Evolutionary conservation across 2,113 vertebrate species (phyloP).

Genomic region (Chlamydotis undulata): DNA sequence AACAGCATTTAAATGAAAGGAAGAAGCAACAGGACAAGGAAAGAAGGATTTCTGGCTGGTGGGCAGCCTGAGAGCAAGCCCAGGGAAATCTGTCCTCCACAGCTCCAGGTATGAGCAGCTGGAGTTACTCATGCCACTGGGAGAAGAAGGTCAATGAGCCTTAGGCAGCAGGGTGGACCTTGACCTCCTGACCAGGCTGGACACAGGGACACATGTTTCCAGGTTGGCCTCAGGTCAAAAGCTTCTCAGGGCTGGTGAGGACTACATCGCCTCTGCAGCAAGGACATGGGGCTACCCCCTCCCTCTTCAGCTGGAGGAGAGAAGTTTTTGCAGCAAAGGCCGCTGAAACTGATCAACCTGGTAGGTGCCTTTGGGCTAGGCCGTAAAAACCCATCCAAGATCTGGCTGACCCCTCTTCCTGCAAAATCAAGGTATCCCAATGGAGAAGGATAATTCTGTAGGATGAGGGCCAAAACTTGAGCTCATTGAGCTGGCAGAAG

Average conservation of each 20-base stretch:
- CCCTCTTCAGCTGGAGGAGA: not conserved
- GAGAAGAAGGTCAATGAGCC: accelerated
- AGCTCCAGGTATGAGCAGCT: not conserved
- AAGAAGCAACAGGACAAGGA: not conserved
- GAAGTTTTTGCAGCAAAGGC: not conserved
- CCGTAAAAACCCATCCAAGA: not conserved
- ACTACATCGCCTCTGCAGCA: not conserved
- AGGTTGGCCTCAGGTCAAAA: not conserved
- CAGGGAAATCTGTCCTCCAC: not conserved
- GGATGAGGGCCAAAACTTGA: not conserved
- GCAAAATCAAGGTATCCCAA: not conserved
- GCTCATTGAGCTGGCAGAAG: not conserved
- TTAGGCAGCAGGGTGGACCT: accelerated
- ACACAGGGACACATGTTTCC: not conserved
- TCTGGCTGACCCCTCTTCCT: not conserved
- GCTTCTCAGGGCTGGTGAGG: not conserved
- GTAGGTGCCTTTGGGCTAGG: not conserved
- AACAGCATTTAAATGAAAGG: not conserved
- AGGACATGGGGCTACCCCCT: not conserved
- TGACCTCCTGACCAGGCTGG: not conserved
- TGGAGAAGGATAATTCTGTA: not conserved
- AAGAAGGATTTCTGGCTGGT: not conserved
- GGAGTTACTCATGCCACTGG: not conserved
- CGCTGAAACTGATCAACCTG: not conserved
- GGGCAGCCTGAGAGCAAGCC: not conserved